Evolutionary conservation across 2,797 vertebrate genomes (phyloP).

Genomic region (Monodelphis domestica): DNA sequence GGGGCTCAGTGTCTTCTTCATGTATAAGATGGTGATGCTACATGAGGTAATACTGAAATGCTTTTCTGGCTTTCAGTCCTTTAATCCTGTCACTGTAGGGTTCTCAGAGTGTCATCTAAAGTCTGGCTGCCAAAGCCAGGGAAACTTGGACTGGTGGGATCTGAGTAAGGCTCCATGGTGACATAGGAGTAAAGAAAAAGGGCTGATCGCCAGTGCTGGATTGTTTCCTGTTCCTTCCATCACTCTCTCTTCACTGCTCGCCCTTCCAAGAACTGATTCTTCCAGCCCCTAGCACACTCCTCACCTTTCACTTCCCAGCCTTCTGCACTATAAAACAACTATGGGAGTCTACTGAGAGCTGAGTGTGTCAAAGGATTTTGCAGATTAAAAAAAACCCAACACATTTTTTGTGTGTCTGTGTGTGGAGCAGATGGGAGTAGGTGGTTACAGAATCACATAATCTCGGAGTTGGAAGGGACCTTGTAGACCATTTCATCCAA

Average conservation of each 20-base stretch:
- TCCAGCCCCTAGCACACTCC: background rate
- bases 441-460: background rate
- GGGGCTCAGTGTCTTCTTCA: background rate
- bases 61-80: background rate
- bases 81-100: background rate
- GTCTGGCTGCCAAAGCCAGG: background rate
- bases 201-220: background rate
- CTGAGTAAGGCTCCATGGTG: background rate
- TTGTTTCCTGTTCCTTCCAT: background rate
- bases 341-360: background rate
- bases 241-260: background rate
- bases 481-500: background rate
- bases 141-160: background rate
- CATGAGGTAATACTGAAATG: background rate
- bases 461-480: background rate
- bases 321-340: background rate
- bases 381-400: background rate
- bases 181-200: background rate
- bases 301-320: background rate
- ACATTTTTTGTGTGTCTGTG: background rate
- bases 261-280: background rate
- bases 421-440: background rate
- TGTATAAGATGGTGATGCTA: background rate
- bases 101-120: background rate
- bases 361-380: background rate